Evolutionary conservation across 2,888 invertebrate genomes (phyloP).

Genomic region (Athripsodes cinereus): DNA sequence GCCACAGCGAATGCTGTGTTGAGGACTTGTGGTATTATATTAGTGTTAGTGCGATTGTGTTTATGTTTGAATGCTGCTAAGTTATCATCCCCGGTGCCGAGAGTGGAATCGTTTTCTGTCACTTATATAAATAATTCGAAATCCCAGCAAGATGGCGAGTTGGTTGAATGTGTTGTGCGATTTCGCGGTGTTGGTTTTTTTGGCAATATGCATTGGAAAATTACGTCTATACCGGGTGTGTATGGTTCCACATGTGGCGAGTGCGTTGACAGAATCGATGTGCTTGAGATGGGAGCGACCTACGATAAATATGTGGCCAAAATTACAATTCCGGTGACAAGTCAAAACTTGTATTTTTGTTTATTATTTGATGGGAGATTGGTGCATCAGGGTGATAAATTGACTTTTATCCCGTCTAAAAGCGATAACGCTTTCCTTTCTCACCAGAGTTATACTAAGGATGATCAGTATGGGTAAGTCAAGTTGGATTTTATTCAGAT

Average conservation of each 20-base stretch:
- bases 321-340: slow-evolving; percentile 12
- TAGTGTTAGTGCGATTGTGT: slow-evolving; percentile 35
- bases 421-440: neutral
- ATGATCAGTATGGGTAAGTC: neutral
- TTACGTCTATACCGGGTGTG: slow-evolving; percentile 9
- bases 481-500: neutral
- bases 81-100: slow-evolving; percentile 34
- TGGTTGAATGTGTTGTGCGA: slow-evolving; percentile 3
- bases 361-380: slow-evolving; percentile 9
- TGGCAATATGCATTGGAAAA: slow-evolving; percentile 10
- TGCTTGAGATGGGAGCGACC: slow-evolving; percentile 8
- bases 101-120: slow-evolving; percentile 37
- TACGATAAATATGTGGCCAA: slow-evolving; percentile 12
- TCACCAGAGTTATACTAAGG: neutral
- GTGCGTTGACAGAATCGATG: slow-evolving; percentile 1
- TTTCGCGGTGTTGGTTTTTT: slow-evolving; percentile 14
- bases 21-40: slow-evolving; percentile 48
- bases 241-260: slow-evolving; percentile 13
- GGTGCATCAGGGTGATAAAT: slow-evolving; percentile 16
- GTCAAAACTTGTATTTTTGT: slow-evolving; percentile 16
- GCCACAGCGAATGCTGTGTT: slow-evolving; percentile 36
- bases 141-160: slow-evolving; percentile 4
- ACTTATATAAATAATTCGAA: slow-evolving; percentile 24
- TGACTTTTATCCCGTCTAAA: neutral
- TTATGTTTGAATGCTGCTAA: slow-evolving; percentile 33